phyloP scores from a whole-genome alignment of 2,797 vertebrate genomes.

The Hydrocynus forskahlii region DNA sequence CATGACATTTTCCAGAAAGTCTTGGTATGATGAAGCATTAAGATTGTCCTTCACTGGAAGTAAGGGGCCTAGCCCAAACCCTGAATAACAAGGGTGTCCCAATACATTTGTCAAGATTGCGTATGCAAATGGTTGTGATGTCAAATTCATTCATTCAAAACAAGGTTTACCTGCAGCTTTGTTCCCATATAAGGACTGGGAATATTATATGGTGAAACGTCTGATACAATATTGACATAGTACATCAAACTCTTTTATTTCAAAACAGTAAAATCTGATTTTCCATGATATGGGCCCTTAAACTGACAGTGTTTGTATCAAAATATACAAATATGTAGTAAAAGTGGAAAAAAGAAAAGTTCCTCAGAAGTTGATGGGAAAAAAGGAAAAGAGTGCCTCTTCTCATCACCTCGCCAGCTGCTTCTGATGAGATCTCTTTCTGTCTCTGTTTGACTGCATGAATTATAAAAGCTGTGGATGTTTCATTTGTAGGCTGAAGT shows the following conservation, averaged over 20 bases:
- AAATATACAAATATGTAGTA: not conserved
- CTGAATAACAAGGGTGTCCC: too few species aligned
- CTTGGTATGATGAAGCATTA: too few species aligned
- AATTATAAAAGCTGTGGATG: not conserved
- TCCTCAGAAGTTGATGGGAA: not conserved
- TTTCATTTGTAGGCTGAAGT: not conserved
- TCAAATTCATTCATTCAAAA: not conserved
- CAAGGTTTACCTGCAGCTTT: not conserved
- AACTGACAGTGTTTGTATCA: not conserved
- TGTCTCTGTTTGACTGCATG: not conserved
- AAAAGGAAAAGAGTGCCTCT: not conserved
- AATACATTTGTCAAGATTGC: too few species aligned
- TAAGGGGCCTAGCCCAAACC: too few species aligned
- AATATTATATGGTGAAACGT: not conserved
- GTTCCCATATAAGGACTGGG: not conserved
- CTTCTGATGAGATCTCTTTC: not conserved
- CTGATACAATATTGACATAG: not conserved
- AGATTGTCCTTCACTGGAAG: too few species aligned
- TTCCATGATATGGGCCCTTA: not conserved
- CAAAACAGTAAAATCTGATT: not conserved
- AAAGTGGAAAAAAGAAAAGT: not conserved
- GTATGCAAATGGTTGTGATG: not conserved
- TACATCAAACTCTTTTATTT: not conserved
- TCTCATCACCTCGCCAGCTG: not conserved
- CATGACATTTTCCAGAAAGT: too few species aligned